phyloP scores from a whole-genome alignment of 2,888 invertebrate species.

The Eurytoma californica region DNA sequence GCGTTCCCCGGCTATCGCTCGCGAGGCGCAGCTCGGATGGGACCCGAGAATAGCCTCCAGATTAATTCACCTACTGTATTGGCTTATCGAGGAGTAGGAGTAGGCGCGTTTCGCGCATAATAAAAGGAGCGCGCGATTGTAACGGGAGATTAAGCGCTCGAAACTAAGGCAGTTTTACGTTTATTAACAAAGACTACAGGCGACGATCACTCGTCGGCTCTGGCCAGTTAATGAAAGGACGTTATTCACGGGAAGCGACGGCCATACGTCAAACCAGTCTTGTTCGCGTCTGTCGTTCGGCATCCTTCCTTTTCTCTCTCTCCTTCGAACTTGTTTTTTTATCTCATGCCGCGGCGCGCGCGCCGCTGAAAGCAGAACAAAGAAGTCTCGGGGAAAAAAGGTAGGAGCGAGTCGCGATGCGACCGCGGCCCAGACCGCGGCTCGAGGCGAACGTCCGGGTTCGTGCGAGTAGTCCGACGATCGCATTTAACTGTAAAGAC shows the following conservation, averaged over 20 bases:
- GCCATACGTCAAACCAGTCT: conserved; percentile 44
- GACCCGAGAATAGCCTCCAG: not conserved
- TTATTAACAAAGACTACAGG: conserved; percentile 38
- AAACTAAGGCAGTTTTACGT: no score
- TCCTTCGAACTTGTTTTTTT: not conserved
- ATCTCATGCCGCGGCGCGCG: not conserved
- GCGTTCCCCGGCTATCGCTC: not conserved
- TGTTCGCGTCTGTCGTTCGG: conserved; percentile 31
- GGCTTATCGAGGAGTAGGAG: not conserved
- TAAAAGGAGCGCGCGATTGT: no score
- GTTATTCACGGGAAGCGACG: conserved; percentile 39
- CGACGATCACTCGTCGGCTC: not conserved
- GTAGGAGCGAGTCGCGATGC: not conserved
- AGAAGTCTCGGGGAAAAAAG: conserved; percentile 10
- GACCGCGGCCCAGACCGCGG: conserved; percentile 1
- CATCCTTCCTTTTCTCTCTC: conserved; percentile 1
- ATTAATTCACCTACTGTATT: conserved; percentile 39
- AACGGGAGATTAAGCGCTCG: no score
- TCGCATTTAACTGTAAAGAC: not conserved
- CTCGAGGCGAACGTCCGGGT: conserved; percentile 28
- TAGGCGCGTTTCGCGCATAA: not conserved
- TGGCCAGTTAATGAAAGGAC: conserved; percentile 50
- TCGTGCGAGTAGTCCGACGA: conserved; percentile 7
- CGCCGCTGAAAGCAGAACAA: conserved; percentile 38
- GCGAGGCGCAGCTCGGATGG: not conserved